Percentiles rank a stretch among this genome's conserved stretches.
phyloP scores from a whole-genome alignment of 2,797 vertebrate genomes.

The Okamejei kenojei region DNA sequence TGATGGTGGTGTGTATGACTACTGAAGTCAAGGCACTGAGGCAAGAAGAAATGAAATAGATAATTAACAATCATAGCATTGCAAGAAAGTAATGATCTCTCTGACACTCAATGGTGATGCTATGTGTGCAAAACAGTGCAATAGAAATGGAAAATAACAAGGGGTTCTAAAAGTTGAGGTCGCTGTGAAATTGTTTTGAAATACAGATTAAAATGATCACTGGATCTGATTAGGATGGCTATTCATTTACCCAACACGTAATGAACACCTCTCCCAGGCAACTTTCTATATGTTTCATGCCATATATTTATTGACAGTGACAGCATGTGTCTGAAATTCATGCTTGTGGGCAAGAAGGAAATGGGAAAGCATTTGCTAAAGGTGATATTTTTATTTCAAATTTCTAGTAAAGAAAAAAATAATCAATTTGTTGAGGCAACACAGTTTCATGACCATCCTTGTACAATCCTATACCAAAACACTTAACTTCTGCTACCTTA shows the following conservation, averaged over 20 bases:
- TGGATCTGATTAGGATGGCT: neutral
- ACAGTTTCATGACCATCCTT: neutral
- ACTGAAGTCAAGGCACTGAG: neutral
- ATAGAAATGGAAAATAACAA: neutral
- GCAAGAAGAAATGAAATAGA: neutral
- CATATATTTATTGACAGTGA: neutral
- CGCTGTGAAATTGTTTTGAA: neutral
- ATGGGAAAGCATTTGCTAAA: neutral
- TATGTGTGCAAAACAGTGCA: neutral
- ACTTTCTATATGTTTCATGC: neutral
- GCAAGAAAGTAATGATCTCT: neutral
- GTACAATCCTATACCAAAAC: neutral
- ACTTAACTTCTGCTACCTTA: neutral
- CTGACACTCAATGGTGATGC: no score
- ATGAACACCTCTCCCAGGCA: no score
- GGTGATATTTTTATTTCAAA: neutral
- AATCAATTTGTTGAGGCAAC: neutral
- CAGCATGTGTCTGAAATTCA: neutral
- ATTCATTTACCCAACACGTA: neutral
- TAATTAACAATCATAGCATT: neutral
- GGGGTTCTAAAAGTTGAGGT: neutral
- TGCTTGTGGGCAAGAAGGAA: neutral
- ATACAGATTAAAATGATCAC: neutral
- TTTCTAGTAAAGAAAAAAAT: neutral
- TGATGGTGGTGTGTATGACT: neutral